phyloP scores from a whole-genome alignment of 2,113 vertebrate genomes.

The Tapirus terrestris region DNA sequence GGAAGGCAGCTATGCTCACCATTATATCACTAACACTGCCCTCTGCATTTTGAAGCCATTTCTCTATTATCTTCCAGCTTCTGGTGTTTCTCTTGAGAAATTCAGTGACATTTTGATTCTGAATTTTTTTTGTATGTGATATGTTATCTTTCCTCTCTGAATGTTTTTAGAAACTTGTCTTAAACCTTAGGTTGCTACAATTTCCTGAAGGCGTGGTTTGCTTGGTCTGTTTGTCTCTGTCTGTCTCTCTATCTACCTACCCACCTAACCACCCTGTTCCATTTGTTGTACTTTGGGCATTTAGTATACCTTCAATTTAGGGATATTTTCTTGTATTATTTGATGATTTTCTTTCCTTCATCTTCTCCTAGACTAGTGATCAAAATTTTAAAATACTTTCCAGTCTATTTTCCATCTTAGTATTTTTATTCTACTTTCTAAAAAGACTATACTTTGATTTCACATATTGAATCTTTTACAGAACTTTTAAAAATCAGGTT shows the following conservation, averaged over 20 bases:
- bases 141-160: background rate
- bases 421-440: background rate
- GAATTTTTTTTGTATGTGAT: background rate
- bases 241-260: background rate
- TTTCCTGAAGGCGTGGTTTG: background rate
- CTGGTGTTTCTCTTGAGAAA: background rate
- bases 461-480: background rate
- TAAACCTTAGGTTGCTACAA: background rate
- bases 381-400: background rate
- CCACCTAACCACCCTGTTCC: background rate
- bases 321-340: background rate
- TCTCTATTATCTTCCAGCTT: background rate
- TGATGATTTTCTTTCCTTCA: background rate
- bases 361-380: background rate
- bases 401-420: background rate
- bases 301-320: background rate
- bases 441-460: background rate
- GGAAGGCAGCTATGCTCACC: constrained; percentile 89
- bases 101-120: background rate
- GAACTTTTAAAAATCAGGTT: background rate
- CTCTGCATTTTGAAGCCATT: background rate
- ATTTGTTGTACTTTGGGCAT: background rate
- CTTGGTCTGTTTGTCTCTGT: background rate
- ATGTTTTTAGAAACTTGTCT: background rate
- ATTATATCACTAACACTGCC: constrained; percentile 86